A percentile compares a stretch with the other conserved stretches of the same genome.
These are phyloP conservation scores for Passerina amoena DNA, from an alignment of 2,113 vertebrate genomes.

Conservation along the genomic window DNA sequence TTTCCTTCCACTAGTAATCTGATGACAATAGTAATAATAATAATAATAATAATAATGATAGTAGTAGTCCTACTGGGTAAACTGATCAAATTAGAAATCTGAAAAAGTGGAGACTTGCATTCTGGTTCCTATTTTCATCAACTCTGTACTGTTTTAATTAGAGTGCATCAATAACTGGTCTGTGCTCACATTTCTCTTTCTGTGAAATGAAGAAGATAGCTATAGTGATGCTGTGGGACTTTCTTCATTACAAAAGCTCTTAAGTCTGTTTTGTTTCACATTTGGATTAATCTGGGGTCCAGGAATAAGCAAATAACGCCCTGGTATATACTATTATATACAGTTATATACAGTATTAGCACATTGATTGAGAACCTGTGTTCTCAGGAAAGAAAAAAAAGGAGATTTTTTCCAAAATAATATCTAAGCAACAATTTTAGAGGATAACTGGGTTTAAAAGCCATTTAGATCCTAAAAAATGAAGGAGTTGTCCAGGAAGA, in stretches of 20 bases:
- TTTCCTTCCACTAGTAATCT: neutral
- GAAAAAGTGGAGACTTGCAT: neutral
- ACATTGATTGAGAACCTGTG: neutral
- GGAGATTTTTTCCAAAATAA: neutral
- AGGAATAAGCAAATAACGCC: neutral
- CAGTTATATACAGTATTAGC: neutral
- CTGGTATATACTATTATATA: neutral
- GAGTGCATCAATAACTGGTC: neutral
- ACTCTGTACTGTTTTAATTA: neutral
- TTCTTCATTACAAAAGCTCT: neutral
- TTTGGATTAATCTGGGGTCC: neutral
- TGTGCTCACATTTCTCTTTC: neutral
- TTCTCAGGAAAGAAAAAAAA: neutral
- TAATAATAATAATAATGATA: accelerated
- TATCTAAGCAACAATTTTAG: neutral
- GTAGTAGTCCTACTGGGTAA: neutral
- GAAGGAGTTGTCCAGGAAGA: neutral
- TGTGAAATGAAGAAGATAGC: neutral
- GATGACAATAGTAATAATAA: neutral
- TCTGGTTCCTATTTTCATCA: neutral
- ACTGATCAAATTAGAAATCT: neutral
- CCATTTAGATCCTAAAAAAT: neutral
- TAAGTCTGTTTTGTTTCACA: constrained; percentile 4
- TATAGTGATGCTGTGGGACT: neutral
- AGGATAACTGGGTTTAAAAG: neutral